Percentiles rank a stretch among this genome's conserved stretches.
phyloP scores from a whole-genome alignment of 2,888 invertebrate genomes.

The Polymixis flavicincta region DNA sequence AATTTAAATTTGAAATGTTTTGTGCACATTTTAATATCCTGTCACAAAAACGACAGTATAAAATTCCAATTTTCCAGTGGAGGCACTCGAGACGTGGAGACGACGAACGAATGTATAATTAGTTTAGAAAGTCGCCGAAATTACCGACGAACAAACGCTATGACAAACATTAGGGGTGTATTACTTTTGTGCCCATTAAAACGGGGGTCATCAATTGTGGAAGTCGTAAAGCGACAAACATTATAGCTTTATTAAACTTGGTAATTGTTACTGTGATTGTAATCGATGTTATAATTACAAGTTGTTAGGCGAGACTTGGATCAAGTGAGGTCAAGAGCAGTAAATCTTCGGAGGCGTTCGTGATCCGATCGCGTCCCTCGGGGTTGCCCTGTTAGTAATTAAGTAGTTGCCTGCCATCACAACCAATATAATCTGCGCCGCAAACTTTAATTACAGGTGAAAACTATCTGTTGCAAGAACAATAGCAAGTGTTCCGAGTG shows the following conservation, averaged over 20 bases:
- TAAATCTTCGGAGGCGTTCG: constrained; percentile 80
- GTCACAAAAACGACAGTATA: constrained; percentile 75
- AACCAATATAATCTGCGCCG: constrained; percentile 79
- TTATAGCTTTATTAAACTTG: constrained; percentile 64
- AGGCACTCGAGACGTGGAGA: constrained; percentile 69
- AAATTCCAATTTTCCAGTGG: constrained; percentile 78
- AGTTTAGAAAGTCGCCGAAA: constrained; percentile 71
- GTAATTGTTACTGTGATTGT: constrained; percentile 65
- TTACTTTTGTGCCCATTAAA: constrained; percentile 65
- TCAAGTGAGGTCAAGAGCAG: constrained; percentile 83
- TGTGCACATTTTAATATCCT: constrained; percentile 76
- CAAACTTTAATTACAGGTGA: constrained; percentile 84
- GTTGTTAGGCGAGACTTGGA: constrained; percentile 71
- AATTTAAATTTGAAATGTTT: constrained; percentile 68
- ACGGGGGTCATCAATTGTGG: constrained; percentile 56
- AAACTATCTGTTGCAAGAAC: constrained; percentile 72
- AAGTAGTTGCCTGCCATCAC: constrained; percentile 83
- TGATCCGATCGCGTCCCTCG: constrained; percentile 74
- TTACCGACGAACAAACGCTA: constrained; percentile 67
- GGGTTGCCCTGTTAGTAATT: constrained; percentile 78
- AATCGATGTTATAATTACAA: constrained; percentile 73
- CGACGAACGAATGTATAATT: constrained; percentile 75
- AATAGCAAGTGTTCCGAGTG: constrained; percentile 66
- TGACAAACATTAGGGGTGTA: constrained; percentile 67
- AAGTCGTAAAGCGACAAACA: constrained; percentile 61